Evolutionary conservation across 1,140 invertebrate species (phyloP), one percentile per base, ranked within the genome.

Genomic region (Hyposmocoma kahamanoa): DNA sequence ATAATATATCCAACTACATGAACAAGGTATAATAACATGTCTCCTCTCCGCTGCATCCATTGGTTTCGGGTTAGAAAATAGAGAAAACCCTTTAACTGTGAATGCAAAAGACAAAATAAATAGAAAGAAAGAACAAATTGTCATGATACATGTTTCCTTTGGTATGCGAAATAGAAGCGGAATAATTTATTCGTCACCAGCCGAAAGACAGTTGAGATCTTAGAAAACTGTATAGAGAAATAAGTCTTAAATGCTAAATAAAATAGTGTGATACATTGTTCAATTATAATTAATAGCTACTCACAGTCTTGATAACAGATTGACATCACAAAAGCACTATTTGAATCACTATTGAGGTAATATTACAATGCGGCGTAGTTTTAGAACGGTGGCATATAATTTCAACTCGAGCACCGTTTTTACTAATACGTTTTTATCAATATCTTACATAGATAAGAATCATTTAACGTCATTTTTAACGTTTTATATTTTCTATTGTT

Each of bases 31-130:
- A n/a, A n/a, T n/a, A n/a, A n/a, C n/a, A n/a, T n/a, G n/a, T n/a
- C n/a, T n/a, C n/a, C n/a, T n/a, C n/a, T n/a, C n/a, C n/a, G n/a
- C n/a, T n/a, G n/a, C n/a, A n/a, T n/a, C n/a, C n/a, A n/a, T n/a
- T n/a, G n/a, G n/a, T n/a, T n/a, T n/a, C n/a, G n/a, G n/a, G n/a
- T n/a, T n/a, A n/a, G n/a, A n/a, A n/a, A n/a, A n/a, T n/a, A n/a
- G n/a, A n/a, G n/a, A n/a, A n/a, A n/a, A n/a, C n/a, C n/a, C n/a
- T n/a, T n/a, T n/a, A n/a, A n/a, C n/a, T n/a, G n/a, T n/a, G n/a
- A n/a, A n/a, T n/a, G n/a, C n/a, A n/a, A n/a, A n/a, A n/a, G n/a
- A 76, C 78, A 70, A 62, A 73, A 77, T 82, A 82, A 82, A 82
- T 82, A 82, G 46, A 36, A 46, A 53, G 41, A 62, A 56, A 61